Conservation (phyloP, 2,797 vertebrate species). For the Cygnus olor region DNA sequence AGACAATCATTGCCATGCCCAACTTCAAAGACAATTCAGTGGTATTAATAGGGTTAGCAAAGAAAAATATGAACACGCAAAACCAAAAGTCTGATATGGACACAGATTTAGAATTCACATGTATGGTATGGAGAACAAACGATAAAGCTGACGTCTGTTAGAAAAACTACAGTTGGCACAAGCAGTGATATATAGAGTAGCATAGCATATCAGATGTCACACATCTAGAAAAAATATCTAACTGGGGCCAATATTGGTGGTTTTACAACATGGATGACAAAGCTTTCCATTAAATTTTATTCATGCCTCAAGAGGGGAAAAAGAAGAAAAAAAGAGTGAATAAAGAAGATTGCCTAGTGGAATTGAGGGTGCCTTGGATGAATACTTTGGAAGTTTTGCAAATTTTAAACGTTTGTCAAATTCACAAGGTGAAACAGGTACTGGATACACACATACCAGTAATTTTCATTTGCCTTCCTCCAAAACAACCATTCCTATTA, state of each 20-base stretch:
- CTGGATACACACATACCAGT: not conserved
- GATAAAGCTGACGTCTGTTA: not conserved
- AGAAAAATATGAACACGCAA: not conserved
- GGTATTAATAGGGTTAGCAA: not conserved
- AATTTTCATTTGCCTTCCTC: not conserved
- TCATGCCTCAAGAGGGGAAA: not conserved
- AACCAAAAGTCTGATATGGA: not conserved
- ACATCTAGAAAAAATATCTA: not conserved
- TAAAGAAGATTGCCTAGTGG: not conserved
- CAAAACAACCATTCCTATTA: not conserved
- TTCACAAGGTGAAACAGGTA: not conserved
- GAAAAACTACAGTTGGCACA: not conserved
- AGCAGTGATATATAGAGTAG: not conserved
- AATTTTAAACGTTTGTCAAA: not conserved
- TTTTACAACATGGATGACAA: not conserved
- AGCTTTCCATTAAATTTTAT: not conserved
- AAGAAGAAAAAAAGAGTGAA: not conserved
- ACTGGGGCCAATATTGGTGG: not conserved
- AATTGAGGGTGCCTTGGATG: not conserved
- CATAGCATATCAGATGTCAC: not conserved
- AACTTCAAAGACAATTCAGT: not conserved
- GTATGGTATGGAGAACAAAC: not conserved
- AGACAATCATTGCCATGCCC: not conserved
- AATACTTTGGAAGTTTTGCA: not conserved
- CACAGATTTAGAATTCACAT: not conserved